Conservation (phyloP, 2,888 invertebrate species). For the Tromatobia lineatoria region DNA sequence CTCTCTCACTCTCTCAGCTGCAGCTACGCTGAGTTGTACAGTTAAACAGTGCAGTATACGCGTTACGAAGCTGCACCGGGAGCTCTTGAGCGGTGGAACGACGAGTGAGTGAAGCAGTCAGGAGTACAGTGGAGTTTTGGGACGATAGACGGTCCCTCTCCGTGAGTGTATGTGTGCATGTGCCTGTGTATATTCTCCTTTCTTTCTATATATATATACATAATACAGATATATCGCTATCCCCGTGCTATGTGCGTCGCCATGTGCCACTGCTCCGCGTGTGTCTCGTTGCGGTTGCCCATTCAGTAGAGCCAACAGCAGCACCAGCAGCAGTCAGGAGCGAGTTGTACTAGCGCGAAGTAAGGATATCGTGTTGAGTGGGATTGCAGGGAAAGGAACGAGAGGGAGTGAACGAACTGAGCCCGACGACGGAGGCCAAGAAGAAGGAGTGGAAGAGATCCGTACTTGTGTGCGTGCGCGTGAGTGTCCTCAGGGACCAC, state of each 20-base stretch:
- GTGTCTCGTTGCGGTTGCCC: slow-evolving; percentile 73
- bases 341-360: not conserved
- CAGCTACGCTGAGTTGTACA: not conserved
- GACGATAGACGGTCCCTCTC: not conserved
- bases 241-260: slow-evolving; percentile 67
- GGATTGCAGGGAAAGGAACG: slow-evolving; percentile 29
- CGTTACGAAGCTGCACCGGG: not conserved
- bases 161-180: not conserved
- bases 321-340: slow-evolving; percentile 24
- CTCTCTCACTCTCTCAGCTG: not conserved
- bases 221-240: not conserved
- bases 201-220: slow-evolving; percentile 5
- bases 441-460: not conserved
- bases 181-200: not conserved
- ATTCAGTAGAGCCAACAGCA: slow-evolving; percentile 63
- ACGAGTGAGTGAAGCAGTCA: not conserved
- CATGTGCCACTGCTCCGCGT: slow-evolving; percentile 79
- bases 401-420: not conserved
- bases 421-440: not conserved
- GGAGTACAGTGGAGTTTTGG: not conserved
- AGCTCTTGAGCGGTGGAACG: not conserved
- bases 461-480: not conserved
- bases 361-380: slow-evolving; percentile 30
- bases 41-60: not conserved
- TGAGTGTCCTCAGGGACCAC: slow-evolving; percentile 24